phyloP scores from a whole-genome alignment of 2,888 invertebrate species.

The Allolobophora icterica region DNA sequence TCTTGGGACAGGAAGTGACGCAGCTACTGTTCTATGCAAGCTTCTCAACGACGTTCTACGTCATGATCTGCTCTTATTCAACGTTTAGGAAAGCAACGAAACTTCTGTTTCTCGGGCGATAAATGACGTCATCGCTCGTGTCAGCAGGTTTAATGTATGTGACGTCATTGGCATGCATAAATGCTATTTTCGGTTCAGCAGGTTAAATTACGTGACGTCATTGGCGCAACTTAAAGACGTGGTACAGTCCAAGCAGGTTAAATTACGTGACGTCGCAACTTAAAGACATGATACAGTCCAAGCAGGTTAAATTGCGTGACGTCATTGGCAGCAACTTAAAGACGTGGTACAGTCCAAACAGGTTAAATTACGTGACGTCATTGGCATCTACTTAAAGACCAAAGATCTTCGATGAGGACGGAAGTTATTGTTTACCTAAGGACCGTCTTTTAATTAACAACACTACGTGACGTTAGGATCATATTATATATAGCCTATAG shows the following conservation, averaged over 20 bases:
- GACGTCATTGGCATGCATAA: neutral
- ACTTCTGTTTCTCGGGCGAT: neutral
- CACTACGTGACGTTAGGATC: neutral
- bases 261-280: no score
- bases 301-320: no score
- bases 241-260: no score
- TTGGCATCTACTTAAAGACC: neutral
- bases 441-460: neutral
- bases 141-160: neutral
- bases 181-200: no score
- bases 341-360: no score
- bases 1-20: constrained; percentile 21
- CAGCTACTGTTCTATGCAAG: constrained; percentile 13
- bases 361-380: no score
- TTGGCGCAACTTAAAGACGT: neutral
- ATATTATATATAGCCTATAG: no score
- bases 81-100: constrained; percentile 13
- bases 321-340: no score
- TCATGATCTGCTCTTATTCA: neutral
- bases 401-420: neutral
- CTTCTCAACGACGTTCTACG: constrained; percentile 19
- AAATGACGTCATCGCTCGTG: neutral
- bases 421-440: neutral
- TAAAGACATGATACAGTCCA: no score
- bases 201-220: no score